Conservation (phyloP, 53 echinoderm and acorn worm genomes). For the Echinarachnius parma region DNA sequence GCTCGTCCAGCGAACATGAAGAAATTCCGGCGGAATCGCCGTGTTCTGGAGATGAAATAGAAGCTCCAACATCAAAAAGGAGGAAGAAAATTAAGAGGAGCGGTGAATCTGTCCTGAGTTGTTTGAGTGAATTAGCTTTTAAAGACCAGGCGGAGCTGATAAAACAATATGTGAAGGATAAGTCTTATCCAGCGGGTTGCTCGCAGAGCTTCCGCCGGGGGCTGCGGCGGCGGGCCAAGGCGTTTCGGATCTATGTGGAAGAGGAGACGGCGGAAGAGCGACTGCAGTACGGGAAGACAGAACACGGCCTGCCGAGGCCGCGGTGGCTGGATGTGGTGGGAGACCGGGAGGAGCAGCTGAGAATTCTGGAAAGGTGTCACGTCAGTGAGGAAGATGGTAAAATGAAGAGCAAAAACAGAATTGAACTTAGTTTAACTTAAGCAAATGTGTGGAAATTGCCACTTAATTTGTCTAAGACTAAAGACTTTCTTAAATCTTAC, state of each 20-base stretch:
- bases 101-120: not conserved
- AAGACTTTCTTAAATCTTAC: too few relatives aligned
- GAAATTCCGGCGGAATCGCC: not conserved
- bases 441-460: too few relatives aligned
- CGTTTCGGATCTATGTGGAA: constrained; percentile 33
- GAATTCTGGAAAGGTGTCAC: constrained; percentile 6
- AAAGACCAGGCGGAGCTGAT: constrained; percentile 20
- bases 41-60: not conserved
- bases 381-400: constrained; percentile 39
- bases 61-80: constrained; percentile 6
- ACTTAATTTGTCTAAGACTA: too few relatives aligned
- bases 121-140: constrained; percentile 19
- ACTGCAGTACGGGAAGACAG: constrained; percentile 24
- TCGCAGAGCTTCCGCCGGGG: constrained; percentile 30
- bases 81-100: constrained; percentile 1
- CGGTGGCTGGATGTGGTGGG: constrained; percentile 27
- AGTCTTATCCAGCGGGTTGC: constrained; percentile 15
- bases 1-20: constrained; percentile 12
- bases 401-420: too few relatives aligned
- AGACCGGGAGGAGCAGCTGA: constrained; percentile 13
- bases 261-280: not conserved
- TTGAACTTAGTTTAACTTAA: too few relatives aligned
- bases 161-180: constrained; percentile 10
- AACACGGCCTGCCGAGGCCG: constrained; percentile 33
- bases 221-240: constrained; percentile 28